Percentiles rank a stretch among this genome's conserved stretches.
Conservation (phyloP, 2,888 invertebrate species). For the Drosophila ezoana region DNA sequence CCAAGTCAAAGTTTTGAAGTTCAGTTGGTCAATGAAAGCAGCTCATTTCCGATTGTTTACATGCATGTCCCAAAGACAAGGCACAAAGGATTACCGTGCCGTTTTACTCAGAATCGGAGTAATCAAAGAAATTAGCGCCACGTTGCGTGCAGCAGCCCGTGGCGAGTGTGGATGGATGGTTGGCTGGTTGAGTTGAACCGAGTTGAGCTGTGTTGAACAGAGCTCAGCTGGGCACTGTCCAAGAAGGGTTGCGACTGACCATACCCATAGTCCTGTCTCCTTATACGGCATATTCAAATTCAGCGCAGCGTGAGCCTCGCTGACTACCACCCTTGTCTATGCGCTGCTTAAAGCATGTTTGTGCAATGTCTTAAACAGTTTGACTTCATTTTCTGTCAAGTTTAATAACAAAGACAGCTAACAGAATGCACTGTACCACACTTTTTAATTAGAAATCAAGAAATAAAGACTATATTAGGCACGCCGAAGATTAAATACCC, state of each 20-base stretch:
- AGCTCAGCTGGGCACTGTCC: slow-evolving; percentile 47
- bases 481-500: too few species aligned
- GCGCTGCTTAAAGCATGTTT: slow-evolving; percentile 69
- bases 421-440: slow-evolving; percentile 9
- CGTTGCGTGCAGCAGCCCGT: slow-evolving; percentile 73
- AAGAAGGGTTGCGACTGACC: slow-evolving; percentile 68
- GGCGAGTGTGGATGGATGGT: slow-evolving; percentile 46
- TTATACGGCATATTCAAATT: slow-evolving; percentile 55
- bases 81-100: slow-evolving; percentile 69
- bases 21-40: slow-evolving; percentile 80
- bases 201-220: slow-evolving; percentile 12
- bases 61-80: slow-evolving; percentile 62
- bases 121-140: slow-evolving; percentile 81
- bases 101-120: slow-evolving; percentile 40
- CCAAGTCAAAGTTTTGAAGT: slow-evolving; percentile 76
- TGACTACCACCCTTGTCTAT: slow-evolving; percentile 47
- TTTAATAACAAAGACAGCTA: slow-evolving; percentile 51
- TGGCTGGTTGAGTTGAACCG: slow-evolving; percentile 34
- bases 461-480: too few species aligned
- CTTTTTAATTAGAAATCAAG: slow-evolving; percentile 66
- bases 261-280: slow-evolving; percentile 21
- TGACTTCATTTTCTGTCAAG: slow-evolving; percentile 77
- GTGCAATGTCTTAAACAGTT: slow-evolving; percentile 78
- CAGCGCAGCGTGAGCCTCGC: slow-evolving; percentile 65
- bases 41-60: slow-evolving; percentile 60